Conservation (phyloP, 2,888 invertebrate species). For the Lacanobia wlatinum region DNA sequence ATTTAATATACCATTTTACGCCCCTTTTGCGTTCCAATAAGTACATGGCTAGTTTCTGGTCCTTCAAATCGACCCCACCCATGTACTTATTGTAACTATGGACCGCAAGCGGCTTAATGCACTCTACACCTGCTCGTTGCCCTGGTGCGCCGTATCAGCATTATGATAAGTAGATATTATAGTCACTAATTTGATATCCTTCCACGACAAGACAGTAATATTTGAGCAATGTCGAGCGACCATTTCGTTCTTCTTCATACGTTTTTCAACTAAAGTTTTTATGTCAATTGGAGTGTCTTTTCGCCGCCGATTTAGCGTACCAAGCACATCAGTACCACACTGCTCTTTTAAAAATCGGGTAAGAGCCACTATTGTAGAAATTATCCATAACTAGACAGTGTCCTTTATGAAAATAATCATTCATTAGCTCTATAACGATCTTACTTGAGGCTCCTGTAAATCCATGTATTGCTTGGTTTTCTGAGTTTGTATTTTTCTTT, state of each 20-base stretch:
- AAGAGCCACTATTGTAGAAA: slow-evolving; percentile 44
- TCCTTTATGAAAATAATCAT: slow-evolving; percentile 40
- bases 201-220: slow-evolving; percentile 30
- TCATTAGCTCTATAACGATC: slow-evolving; percentile 45
- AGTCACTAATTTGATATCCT: slow-evolving; percentile 49
- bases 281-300: slow-evolving; percentile 8
- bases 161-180: slow-evolving; percentile 39
- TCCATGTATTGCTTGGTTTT: slow-evolving; percentile 34
- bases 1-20: slow-evolving; percentile 31
- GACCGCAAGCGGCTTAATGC: slow-evolving; percentile 16
- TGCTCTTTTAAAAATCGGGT: slow-evolving; percentile 29
- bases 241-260: background rate
- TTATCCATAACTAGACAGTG: slow-evolving; percentile 56
- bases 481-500: slow-evolving; percentile 3
- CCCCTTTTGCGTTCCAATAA: slow-evolving; percentile 42
- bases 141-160: slow-evolving; percentile 26
- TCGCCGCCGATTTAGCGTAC: slow-evolving; percentile 11
- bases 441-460: slow-evolving; percentile 45
- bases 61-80: slow-evolving; percentile 43
- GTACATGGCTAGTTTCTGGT: slow-evolving; percentile 50
- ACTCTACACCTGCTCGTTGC: slow-evolving; percentile 8
- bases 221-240: slow-evolving; percentile 9
- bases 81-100: slow-evolving; percentile 53
- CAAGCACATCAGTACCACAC: slow-evolving; percentile 25
- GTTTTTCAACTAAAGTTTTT: background rate